These are phyloP conservation scores for Pseudotriccus pelzelni DNA, from an alignment of 2,797 vertebrate species.

Conservation along the genomic window DNA sequence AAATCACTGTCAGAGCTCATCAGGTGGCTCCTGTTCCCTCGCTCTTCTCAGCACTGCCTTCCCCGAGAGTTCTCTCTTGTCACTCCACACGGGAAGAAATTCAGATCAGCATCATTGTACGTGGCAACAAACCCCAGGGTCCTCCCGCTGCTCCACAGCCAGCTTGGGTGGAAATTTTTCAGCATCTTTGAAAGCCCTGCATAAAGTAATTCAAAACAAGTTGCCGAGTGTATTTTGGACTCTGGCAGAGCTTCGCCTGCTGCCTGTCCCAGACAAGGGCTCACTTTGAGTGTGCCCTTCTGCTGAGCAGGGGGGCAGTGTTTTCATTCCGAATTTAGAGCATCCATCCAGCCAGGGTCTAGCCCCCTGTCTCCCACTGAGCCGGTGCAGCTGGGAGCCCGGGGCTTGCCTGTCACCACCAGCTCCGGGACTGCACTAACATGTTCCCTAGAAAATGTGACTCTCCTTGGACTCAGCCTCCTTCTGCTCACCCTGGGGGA, in stretches of 20 bases:
- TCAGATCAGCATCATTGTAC: not conserved
- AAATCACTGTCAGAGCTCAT: not conserved
- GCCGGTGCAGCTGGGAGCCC: not conserved
- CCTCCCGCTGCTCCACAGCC: not conserved
- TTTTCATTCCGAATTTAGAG: conserved; percentile 71
- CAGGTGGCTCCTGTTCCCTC: not conserved
- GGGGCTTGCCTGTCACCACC: not conserved
- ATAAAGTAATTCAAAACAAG: conserved; percentile 58
- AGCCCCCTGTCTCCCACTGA: conserved; percentile 7
- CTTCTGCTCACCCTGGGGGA: not conserved
- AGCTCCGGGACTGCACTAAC: not conserved
- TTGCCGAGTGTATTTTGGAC: conserved; percentile 63
- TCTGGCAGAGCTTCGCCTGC: not conserved
- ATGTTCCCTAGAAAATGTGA: not conserved
- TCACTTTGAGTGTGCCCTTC: conserved; percentile 55
- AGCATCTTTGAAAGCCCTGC: not conserved
- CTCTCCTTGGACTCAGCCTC: not conserved
- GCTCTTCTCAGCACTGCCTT: not conserved
- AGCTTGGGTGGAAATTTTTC: conserved; percentile 61
- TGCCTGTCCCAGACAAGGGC: conserved; percentile 63
- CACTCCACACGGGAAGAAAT: not conserved
- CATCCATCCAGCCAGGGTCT: not conserved
- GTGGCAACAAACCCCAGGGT: not conserved
- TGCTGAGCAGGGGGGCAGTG: conserved; percentile 38
- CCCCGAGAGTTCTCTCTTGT: not conserved